A percentile compares a stretch with the other conserved stretches of the same genome.
Evolutionary conservation across 2,888 invertebrate species (phyloP).

Genomic region (Drosophila setosimentum): DNA sequence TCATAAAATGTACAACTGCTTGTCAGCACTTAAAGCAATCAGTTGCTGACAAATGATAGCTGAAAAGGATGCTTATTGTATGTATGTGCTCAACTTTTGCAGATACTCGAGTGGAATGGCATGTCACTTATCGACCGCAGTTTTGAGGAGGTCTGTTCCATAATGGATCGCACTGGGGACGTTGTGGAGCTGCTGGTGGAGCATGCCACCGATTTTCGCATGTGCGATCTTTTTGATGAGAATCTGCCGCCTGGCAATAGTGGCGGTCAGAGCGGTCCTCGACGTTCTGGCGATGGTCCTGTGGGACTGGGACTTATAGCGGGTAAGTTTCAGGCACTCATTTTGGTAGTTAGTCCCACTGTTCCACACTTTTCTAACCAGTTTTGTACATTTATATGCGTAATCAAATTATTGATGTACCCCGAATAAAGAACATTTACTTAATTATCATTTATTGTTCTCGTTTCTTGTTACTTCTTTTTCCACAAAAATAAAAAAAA

Average conservation of each 20-base stretch:
- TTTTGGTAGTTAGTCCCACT: conserved; percentile 20
- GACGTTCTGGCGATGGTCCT: conserved; percentile 85
- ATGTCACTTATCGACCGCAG: conserved; percentile 95
- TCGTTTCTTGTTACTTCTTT: conserved; percentile 73
- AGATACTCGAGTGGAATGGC: conserved; percentile 97
- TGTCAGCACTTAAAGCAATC: conserved; percentile 22
- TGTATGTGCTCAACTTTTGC: conserved; percentile 3
- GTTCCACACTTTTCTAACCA: conserved; percentile 9
- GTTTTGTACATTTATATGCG: conserved; percentile 30
- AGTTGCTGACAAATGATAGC: conserved; percentile 26
- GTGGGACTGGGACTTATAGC: conserved; percentile 84
- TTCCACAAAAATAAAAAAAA: conserved; percentile 34
- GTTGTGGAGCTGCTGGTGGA: conserved; percentile 94
- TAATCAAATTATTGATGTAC: conserved; percentile 31
- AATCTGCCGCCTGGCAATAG: conserved; percentile 87
- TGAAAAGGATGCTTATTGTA: conserved; percentile 3
- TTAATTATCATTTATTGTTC: conserved; percentile 74
- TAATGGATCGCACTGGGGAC: conserved; percentile 95
- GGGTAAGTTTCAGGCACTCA: conserved; percentile 76
- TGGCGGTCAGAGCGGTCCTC: conserved; percentile 83
- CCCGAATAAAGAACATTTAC: conserved; percentile 54
- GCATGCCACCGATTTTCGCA: conserved; percentile 90
- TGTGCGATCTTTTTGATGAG: conserved; percentile 90
- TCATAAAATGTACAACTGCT: conserved; percentile 22
- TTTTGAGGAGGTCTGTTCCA: conserved; percentile 96